Evolutionary conservation across 2,888 invertebrate species (phyloP), one percentile per base, ranked within the genome.

Genomic region (Heterodera filipjevi): DNA sequence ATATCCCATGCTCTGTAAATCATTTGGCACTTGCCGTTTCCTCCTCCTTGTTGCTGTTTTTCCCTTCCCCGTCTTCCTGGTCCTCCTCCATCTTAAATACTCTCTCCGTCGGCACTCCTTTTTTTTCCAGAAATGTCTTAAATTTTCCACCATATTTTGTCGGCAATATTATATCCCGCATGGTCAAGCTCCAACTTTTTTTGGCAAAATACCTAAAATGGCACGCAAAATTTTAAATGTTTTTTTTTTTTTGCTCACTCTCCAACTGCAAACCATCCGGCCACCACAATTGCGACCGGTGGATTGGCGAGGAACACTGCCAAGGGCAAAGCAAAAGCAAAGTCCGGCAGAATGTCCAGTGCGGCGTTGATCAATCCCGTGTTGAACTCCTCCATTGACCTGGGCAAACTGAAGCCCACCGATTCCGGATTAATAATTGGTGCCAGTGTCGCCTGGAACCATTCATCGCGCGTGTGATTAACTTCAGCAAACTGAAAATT

Each of bases 241-340:
- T 49, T 16, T 12, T 49, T 14, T 14, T 49, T 49, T 49, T 49
- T 49, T 14, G 49, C 32, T 68, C 33, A 68, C 33, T 35, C 68
- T 32, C 68, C 33, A 30, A 32, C 68, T 8, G 68, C 68, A 12
- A 68, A 30, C 35, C 68, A 68, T 2, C 33, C 68, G 68, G 33
- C 68, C 33, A 16, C 14, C 33, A 68, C 6, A 30, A 68, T 68
- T 27, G 35, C 33, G 33, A 33, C 68, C 33, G 68, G 68, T 33
- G 68, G 68, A 35, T 68, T 68, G 68, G 68, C 35, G 6, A 32
- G 10, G 68, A 68, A 68, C 32, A 68, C 5, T 3, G 68, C 32
- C 16, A 68, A 32, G 68, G 68, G 68, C 68, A 68, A 32, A 6
- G 33, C 68, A 35, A 68, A 68, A 5, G 68, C 68, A 35, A 68